A percentile compares a stretch with the other conserved stretches of the same genome.
These are phyloP conservation scores for Endotricha flammealis DNA, from an alignment of 2,888 invertebrate species.

Conservation along the genomic window DNA sequence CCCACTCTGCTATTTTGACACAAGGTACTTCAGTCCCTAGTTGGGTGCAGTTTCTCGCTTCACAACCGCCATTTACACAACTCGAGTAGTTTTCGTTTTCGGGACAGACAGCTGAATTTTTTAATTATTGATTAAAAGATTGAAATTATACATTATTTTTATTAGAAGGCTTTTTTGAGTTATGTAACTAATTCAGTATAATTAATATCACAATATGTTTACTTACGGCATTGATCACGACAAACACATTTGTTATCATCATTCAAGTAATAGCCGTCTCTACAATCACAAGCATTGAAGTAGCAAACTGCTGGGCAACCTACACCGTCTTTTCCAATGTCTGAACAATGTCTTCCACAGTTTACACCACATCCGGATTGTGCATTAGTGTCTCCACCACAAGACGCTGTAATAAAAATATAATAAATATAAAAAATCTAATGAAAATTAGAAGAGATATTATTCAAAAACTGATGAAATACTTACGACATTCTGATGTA, in stretches of 20 bases:
- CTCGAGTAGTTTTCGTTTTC: constrained; percentile 17
- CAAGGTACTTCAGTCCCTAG: constrained; percentile 29
- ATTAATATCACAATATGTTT: too few species aligned
- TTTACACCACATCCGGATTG: constrained; percentile 25
- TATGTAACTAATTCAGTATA: too few species aligned
- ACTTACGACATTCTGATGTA: constrained; percentile 26
- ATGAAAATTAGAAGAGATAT: too few species aligned
- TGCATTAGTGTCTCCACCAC: constrained; percentile 15
- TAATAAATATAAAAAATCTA: too few species aligned
- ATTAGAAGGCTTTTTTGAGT: not conserved
- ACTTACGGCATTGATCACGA: constrained; percentile 10
- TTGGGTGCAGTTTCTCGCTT: constrained; percentile 33
- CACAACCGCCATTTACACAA: constrained; percentile 37
- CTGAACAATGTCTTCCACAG: constrained; percentile 26
- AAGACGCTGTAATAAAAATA: constrained; percentile 14
- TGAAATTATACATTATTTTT: too few species aligned
- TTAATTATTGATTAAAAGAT: too few species aligned
- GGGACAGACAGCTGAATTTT: too few species aligned
- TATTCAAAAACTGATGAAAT: too few species aligned
- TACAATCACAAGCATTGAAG: constrained; percentile 23
- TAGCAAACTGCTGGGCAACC: constrained; percentile 20
- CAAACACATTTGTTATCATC: constrained; percentile 9
- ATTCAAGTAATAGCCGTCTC: constrained; percentile 10
- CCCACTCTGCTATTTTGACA: constrained; percentile 19
- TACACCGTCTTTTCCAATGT: constrained; percentile 15